Base-by-base conservation (phyloP, 2,113 vertebrate genomes). In the Columbina picui region DNA sequence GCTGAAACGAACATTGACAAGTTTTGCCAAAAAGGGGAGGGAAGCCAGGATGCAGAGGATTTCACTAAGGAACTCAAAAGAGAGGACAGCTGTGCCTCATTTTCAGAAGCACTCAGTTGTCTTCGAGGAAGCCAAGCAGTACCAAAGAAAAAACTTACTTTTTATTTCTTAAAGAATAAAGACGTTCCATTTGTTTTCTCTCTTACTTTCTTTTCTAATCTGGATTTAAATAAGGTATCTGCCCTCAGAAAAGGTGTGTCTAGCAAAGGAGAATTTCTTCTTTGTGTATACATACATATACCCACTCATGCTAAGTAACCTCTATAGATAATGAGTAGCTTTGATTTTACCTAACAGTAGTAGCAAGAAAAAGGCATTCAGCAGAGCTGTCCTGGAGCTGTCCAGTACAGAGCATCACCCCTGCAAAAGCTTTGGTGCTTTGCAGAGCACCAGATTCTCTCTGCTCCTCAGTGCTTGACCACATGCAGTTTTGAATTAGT, bases 81-180 rank as follows among this genome's bases (percentile, higher is more conserved):
- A 53, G 71, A 80, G 52, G 85, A 92, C 90, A 96, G 85, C 95
- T 96, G 95, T 68, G 87, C 79, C 49, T 75, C 88, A 90, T 96
- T 96, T 97, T 95, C 85, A 93, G 94, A 92, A 96, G 92, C 88
- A 41, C 79, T 49, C 77, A 94, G 30, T 47, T 92, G 76, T 94
- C 63, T 89, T 86, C 1, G 6, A 95, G 92, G 64, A 93, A 87
- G 75, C 68, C 64, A 68, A n/a, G 43, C 65, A 45, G 23, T 87
- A 92, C 60, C 49, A 78, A 70, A 68, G 74, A 65, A 92, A 88
- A 86, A 83, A 27, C 63, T 47, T 61, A 73, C 55, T 75, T 89
- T 89, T 93, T 82, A 56, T 75, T 96, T 96, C 83, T 69, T 90
- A 25, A 90, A 91, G 52, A 90, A 53, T 75, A 85, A 70, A 70